Percentiles rank a stretch among this genome's conserved stretches.
Conservation (phyloP, 2,797 vertebrate species). For the Crocidura indochinensis region DNA sequence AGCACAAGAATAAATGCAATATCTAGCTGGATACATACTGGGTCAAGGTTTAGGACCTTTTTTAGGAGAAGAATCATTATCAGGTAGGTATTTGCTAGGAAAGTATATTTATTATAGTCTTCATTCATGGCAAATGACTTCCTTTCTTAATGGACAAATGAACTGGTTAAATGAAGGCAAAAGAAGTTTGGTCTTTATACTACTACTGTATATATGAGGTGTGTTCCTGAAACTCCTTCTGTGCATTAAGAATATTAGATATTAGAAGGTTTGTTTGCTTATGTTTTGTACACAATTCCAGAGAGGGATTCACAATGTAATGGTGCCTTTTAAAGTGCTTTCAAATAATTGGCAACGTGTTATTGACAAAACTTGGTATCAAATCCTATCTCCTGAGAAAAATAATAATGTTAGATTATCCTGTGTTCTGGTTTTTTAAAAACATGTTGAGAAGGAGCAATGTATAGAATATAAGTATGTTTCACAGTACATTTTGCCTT, state of each 20-base stretch:
- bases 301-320: not conserved
- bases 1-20: not conserved
- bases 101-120: not conserved
- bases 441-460: too few species aligned
- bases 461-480: not conserved
- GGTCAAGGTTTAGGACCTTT: not conserved
- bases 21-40: too few species aligned
- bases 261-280: not conserved
- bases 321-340: conserved; percentile 10
- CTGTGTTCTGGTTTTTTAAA: not conserved
- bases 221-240: not conserved
- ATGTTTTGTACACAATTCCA: not conserved
- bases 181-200: not conserved
- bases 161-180: not conserved
- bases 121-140: not conserved
- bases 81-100: not conserved
- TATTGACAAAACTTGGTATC: not conserved
- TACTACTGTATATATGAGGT: not conserved
- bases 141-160: conserved; percentile 19
- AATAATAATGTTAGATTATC: not conserved
- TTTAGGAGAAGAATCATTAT: not conserved
- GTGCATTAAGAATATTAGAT: not conserved
- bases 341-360: not conserved
- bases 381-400: conserved; percentile 1
- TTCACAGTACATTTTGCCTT: not conserved